A percentile compares a stretch with the other conserved stretches of the same genome.
phyloP scores from a whole-genome alignment of 2,113 vertebrate species.

The Bostrychus sinensis region DNA sequence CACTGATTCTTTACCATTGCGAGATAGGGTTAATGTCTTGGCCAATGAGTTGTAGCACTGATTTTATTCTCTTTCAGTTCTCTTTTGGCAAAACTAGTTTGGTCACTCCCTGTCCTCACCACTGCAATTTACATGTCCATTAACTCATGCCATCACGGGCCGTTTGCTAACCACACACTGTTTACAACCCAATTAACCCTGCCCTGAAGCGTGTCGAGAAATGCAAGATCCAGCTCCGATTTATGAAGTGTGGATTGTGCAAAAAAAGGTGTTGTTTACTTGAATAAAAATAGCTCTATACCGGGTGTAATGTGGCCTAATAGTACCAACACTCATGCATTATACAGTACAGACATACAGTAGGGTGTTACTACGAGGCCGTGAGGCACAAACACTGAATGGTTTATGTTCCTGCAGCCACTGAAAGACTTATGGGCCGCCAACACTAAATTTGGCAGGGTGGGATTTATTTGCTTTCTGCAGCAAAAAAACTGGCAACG shows the following conservation, averaged over 20 bases:
- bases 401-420: constrained; percentile 18
- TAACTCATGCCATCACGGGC: constrained; percentile 23
- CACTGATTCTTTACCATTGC: no score
- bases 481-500: constrained; percentile 20
- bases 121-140: constrained; percentile 37
- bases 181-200: constrained; percentile 57
- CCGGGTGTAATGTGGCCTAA: constrained; percentile 4
- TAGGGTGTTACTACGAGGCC: background rate
- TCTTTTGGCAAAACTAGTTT: background rate
- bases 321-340: constrained; percentile 15
- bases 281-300: background rate
- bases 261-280: constrained; percentile 27
- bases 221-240: constrained; percentile 16
- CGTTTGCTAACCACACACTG: constrained; percentile 34
- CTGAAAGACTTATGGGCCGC: constrained; percentile 31
- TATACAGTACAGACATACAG: constrained; percentile 14
- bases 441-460: constrained; percentile 25
- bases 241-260: background rate
- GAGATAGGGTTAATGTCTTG: no score
- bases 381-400: constrained; percentile 23
- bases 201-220: constrained; percentile 22
- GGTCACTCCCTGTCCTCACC: background rate
- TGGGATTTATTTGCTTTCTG: constrained; percentile 35
- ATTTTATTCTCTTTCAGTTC: no score
- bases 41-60: no score